These are phyloP conservation scores for Trigoniulus corallinus DNA, from an alignment of 1,140 invertebrate species.

Conservation along the genomic window DNA sequence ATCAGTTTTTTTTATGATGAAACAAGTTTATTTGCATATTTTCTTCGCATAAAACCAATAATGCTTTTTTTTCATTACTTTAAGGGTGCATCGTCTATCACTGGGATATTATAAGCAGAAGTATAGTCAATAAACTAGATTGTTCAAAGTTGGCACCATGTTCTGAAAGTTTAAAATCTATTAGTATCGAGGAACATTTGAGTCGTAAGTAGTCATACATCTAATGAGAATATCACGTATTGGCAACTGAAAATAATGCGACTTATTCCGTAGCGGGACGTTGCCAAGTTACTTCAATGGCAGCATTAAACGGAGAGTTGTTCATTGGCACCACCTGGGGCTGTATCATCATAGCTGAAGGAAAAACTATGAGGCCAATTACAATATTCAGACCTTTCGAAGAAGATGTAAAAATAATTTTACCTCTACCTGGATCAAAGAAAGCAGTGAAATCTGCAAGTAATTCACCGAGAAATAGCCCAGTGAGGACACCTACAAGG, in stretches of 20 bases:
- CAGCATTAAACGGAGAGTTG: constrained; percentile 43
- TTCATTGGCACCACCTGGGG: constrained; percentile 86
- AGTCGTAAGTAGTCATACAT: constrained; percentile 37
- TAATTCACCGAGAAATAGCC: background rate
- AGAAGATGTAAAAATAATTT: constrained; percentile 46
- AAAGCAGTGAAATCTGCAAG: constrained; percentile 3
- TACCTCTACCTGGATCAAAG: constrained; percentile 13
- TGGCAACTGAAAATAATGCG: constrained; percentile 8
- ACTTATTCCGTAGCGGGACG: constrained; percentile 17
- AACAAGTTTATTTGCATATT: background rate
- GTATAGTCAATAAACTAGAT: constrained; percentile 61
- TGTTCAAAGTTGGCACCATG: constrained; percentile 82
- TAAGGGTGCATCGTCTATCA: constrained; percentile 65
- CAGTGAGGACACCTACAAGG: background rate
- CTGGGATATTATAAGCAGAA: constrained; percentile 48
- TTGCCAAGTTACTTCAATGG: constrained; percentile 54
- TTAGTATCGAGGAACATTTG: constrained; percentile 73
- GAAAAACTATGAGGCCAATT: constrained; percentile 56
- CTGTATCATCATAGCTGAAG: constrained; percentile 71
- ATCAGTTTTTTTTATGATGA: background rate
- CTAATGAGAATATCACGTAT: too few relatives aligned
- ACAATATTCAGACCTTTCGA: constrained; percentile 81
- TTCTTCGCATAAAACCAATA: too few relatives aligned
- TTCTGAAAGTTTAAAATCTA: constrained; percentile 77
- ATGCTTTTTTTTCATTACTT: constrained; percentile 9